A percentile compares a stretch with the other conserved stretches of the same genome.
phyloP scores from a whole-genome alignment of 1,140 invertebrate genomes.

The Pachypeltis micranthus region DNA sequence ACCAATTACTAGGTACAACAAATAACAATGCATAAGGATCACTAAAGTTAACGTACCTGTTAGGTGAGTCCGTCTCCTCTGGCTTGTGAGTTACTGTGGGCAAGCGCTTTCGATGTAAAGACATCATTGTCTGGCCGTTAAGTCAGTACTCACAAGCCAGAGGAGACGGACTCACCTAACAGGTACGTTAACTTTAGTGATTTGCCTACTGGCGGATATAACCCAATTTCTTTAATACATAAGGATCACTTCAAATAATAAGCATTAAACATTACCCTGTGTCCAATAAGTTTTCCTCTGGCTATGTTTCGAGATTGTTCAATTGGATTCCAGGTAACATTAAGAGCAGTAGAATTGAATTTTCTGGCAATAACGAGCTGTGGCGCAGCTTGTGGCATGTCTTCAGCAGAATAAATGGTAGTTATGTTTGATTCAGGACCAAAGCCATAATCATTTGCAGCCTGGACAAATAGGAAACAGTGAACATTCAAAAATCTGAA shows the following conservation, averaged over 20 bases:
- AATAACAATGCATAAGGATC: neutral
- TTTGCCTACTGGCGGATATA: too few species aligned
- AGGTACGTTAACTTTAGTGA: too few species aligned
- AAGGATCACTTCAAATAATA: conserved; percentile 15
- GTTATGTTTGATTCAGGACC: conserved; percentile 70
- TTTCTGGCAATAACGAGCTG: conserved; percentile 61
- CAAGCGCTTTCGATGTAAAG: too few species aligned
- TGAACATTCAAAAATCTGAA: too few species aligned
- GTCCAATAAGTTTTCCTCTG: conserved; percentile 80
- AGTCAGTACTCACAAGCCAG: too few species aligned
- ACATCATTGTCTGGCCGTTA: too few species aligned
- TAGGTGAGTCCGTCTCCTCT: too few species aligned
- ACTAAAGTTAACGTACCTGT: neutral
- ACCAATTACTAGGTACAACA: too few species aligned
- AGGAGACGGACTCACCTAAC: too few species aligned
- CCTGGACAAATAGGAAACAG: conserved; percentile 42
- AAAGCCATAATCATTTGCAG: conserved; percentile 65
- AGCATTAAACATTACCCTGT: conserved; percentile 48
- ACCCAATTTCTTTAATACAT: too few species aligned
- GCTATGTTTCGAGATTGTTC: conserved; percentile 71
- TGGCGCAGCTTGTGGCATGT: conserved; percentile 85
- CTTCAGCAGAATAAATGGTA: conserved; percentile 82
- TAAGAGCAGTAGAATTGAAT: conserved; percentile 83
- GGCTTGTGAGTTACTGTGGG: too few species aligned
- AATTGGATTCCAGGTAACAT: conserved; percentile 84